phyloP scores from a whole-genome alignment of 2,113 vertebrate species.

The Malurus melanocephalus region DNA sequence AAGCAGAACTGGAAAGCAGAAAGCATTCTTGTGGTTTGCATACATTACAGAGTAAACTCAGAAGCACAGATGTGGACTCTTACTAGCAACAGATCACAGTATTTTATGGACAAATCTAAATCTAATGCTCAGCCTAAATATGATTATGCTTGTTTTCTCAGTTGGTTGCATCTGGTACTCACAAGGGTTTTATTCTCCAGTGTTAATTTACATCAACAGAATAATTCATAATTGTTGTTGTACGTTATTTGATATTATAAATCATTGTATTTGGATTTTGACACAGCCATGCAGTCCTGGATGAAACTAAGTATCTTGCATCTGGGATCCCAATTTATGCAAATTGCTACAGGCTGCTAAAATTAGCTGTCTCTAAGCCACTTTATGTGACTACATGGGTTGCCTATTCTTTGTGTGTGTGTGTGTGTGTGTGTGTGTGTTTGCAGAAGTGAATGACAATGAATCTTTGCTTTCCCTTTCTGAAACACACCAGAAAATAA shows the following conservation, averaged over 20 bases:
- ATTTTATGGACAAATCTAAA: constrained; percentile 4
- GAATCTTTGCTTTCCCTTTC: background rate
- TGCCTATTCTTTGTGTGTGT: background rate
- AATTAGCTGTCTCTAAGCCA: background rate
- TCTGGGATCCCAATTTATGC: background rate
- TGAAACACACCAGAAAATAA: background rate
- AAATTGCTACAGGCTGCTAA: background rate
- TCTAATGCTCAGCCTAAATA: background rate
- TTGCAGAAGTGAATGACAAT: background rate
- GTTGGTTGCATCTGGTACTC: constrained; percentile 15
- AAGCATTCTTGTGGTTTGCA: background rate
- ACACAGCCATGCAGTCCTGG: background rate
- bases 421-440: background rate
- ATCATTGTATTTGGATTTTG: background rate
- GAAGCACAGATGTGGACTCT: background rate
- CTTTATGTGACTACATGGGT: background rate
- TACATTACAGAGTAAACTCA: background rate
- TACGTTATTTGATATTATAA: background rate
- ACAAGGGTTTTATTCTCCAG: background rate
- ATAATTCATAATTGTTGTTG: constrained; percentile 26
- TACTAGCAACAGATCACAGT: background rate
- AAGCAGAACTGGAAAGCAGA: background rate
- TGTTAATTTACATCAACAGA: constrained; percentile 15
- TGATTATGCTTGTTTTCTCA: background rate
- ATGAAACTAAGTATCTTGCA: background rate